These are phyloP conservation scores for Agrochola macilenta DNA, from an alignment of 2,888 invertebrate genomes.

Conservation along the genomic window DNA sequence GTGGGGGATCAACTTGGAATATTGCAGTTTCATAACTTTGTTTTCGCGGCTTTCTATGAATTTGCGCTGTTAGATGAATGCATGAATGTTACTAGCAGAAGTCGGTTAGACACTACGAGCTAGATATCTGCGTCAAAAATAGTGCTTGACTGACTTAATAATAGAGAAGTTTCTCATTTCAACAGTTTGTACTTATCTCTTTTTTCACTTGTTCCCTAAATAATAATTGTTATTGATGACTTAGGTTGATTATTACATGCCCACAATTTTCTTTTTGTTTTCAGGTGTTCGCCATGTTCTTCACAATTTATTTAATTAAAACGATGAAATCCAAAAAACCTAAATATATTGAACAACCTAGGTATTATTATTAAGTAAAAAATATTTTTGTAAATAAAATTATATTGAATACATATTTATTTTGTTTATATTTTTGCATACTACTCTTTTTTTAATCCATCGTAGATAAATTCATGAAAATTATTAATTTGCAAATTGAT, in stretches of 20 bases:
- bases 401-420: not conserved
- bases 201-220: not conserved
- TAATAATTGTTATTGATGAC: no score
- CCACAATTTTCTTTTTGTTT: constrained; percentile 14
- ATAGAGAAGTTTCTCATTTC: not conserved
- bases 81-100: no score
- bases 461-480: no score
- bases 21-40: no score
- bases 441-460: not conserved
- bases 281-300: constrained; percentile 36
- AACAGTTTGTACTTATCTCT: no score
- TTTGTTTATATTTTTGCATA: not conserved
- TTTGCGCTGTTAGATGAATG: no score
- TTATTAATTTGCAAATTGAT: no score
- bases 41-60: no score
- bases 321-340: constrained; percentile 11
- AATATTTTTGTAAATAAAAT: not conserved
- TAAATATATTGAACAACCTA: constrained; percentile 16
- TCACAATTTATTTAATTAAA: constrained; percentile 32
- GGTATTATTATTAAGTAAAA: constrained; percentile 35
- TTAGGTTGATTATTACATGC: no score
- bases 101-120: no score
- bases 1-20: no score
- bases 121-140: no score
- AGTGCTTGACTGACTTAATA: not conserved